Conservation (phyloP, 2,888 invertebrate species). For the Myathropa florea region DNA sequence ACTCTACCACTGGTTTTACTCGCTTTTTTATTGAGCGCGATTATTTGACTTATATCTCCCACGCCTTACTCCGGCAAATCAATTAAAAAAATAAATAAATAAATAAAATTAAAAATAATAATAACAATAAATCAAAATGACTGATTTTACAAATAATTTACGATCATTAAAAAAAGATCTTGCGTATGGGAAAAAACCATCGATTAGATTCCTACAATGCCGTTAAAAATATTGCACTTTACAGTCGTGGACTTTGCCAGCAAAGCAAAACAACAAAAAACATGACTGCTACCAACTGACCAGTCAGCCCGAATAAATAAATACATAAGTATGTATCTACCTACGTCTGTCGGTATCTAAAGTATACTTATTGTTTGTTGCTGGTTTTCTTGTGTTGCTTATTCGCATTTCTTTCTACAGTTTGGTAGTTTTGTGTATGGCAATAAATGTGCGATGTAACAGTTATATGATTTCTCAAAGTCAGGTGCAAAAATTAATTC, state of each 20-base stretch:
- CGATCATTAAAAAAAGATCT: no score
- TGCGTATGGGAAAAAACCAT: no score
- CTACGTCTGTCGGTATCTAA: background rate
- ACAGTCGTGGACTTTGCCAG: background rate
- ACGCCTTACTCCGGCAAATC: background rate
- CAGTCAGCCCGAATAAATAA: background rate
- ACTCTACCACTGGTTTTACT: background rate
- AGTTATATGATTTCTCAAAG: constrained; percentile 27
- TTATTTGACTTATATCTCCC: background rate
- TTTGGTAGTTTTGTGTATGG: background rate
- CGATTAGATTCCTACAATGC: no score
- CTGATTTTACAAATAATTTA: no score
- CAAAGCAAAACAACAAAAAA: background rate
- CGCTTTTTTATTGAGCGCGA: background rate
- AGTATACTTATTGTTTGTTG: background rate
- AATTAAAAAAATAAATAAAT: no score
- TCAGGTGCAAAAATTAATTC: constrained; percentile 16
- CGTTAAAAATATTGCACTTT: no score
- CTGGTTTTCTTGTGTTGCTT: constrained; percentile 1
- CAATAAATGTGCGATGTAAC: constrained; percentile 24
- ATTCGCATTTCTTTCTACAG: constrained; percentile 24
- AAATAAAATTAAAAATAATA: no score
- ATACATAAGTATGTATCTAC: background rate
- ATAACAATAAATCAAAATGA: no score
- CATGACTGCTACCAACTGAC: background rate